Evolutionary conservation across 2,888 invertebrate species (phyloP), one percentile per base, ranked within the genome.

Genomic region (Lydus trimaculatus): DNA sequence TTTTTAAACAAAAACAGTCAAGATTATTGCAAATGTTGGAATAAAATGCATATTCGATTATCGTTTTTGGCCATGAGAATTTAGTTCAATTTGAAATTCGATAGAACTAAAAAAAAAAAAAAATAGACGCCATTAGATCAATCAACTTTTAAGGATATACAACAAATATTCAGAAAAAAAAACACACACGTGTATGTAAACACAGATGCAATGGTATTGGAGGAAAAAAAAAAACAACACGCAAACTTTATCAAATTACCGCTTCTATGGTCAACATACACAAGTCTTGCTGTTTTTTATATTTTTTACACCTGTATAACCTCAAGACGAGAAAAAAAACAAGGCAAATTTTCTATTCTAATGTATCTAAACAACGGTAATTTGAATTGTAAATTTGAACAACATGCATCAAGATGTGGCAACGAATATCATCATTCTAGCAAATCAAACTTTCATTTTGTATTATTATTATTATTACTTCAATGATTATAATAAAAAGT

Each of bases 21-120:
- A 48, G 7, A 48, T 7, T 1, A 48, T 48, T 20, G 20, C 11
- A 0, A n/a, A 11, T 20, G 9, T 48, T 48, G 11, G 36, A 36
- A 15, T 36, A 15, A 36, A 36, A 48, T 65, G 65, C 64, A 63
- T 71, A 70, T 64, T 71, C 61, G 64, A 67, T 70, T 67, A 67
- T 63, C 58, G 61, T 56, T 65, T 63, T 63, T 67, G 71, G 61
- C 67, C 67, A 61, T 67, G 71, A 67, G 67, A 71, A 67, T 63
- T 71, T 65, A 9, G 11, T 48, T 9, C 48, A 48, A 48, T 48
- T 48, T 48, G 48, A 48, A 48, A 48, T 48, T 48, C 48, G 48
- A 20, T 20, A 48, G 2, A 48, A 17, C 20, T n/a, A n/a, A n/a
- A n/a, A n/a, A n/a, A n/a, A n/a, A n/a, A n/a, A n/a, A n/a, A n/a